Conservation (phyloP, 2,113 vertebrate genomes). For the Hippopotamus amphibius region DNA sequence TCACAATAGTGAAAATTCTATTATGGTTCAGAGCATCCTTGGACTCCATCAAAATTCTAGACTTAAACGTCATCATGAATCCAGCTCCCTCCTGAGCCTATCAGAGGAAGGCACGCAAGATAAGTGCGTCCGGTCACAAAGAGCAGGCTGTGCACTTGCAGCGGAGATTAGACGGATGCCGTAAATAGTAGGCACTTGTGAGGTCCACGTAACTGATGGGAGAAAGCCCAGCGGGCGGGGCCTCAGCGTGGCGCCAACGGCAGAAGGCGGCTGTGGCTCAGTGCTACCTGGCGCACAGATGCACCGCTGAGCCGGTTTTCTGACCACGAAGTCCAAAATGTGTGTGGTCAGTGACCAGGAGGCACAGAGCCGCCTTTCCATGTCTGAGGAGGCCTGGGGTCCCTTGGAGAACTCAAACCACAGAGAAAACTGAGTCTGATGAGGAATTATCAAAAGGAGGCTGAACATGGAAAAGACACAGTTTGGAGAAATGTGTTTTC, state of each 20-base stretch:
- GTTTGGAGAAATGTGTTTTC: neutral
- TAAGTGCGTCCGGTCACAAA: fast-evolving
- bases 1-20: neutral
- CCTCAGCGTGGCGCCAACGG: fast-evolving
- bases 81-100: neutral
- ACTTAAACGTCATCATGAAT: neutral
- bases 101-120: neutral
- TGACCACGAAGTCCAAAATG: neutral
- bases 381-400: neutral
- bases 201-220: neutral
- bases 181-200: fast-evolving
- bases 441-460: neutral
- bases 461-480: fast-evolving
- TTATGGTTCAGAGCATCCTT: neutral
- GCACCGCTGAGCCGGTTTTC: fast-evolving
- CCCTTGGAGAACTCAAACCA: fast-evolving
- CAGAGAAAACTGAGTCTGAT: fast-evolving
- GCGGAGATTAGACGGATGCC: neutral
- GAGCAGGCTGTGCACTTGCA: neutral
- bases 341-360: fast-evolving
- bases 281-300: fast-evolving
- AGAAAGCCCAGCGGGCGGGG: fast-evolving
- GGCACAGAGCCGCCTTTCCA: fast-evolving
- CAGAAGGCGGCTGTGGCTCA: neutral
- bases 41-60: neutral